Conservation (phyloP, 37 sponge, comb jelly and placozoan genomes). For the Corticium candelabrum region DNA sequence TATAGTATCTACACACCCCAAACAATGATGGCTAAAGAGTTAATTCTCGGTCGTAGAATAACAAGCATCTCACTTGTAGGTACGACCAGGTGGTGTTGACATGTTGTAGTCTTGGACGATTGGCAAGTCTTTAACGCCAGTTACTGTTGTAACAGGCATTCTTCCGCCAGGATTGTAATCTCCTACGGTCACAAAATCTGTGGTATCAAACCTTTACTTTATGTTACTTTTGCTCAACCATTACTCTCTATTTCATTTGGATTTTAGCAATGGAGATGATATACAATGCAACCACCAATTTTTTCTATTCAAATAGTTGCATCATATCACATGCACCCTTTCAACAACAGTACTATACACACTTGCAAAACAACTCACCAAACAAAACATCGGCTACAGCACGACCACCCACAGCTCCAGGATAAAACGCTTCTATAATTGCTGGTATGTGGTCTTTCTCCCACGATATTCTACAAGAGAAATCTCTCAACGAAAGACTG, state of each 20-base stretch:
- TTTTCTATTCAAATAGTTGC: too few species aligned
- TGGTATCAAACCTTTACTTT: too few species aligned
- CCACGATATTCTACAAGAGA: background rate
- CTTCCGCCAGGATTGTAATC: slow-evolving; percentile 2
- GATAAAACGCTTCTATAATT: slow-evolving; percentile 59
- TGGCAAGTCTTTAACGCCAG: background rate
- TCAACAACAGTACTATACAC: too few species aligned
- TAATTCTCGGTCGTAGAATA: too few species aligned
- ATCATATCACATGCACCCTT: too few species aligned
- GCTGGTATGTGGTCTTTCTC: slow-evolving; percentile 17
- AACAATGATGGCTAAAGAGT: background rate
- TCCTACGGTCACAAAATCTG: too few species aligned
- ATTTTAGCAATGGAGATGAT: too few species aligned
- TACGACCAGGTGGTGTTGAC: slow-evolving; percentile 3
- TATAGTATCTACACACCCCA: background rate
- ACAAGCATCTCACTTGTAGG: slow-evolving; percentile 6
- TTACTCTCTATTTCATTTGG: too few species aligned
- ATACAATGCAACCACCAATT: too few species aligned
- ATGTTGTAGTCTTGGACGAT: slow-evolving; percentile 1
- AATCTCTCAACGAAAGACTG: too few species aligned
- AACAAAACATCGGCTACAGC: slow-evolving; percentile 55
- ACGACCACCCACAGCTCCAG: slow-evolving; percentile 46
- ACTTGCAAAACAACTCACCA: slow-evolving; percentile 32
- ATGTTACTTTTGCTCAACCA: too few species aligned
- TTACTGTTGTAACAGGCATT: slow-evolving; percentile 1